Conservation (phyloP, 2,888 invertebrate genomes). For the Synanthedon vespiformis region DNA sequence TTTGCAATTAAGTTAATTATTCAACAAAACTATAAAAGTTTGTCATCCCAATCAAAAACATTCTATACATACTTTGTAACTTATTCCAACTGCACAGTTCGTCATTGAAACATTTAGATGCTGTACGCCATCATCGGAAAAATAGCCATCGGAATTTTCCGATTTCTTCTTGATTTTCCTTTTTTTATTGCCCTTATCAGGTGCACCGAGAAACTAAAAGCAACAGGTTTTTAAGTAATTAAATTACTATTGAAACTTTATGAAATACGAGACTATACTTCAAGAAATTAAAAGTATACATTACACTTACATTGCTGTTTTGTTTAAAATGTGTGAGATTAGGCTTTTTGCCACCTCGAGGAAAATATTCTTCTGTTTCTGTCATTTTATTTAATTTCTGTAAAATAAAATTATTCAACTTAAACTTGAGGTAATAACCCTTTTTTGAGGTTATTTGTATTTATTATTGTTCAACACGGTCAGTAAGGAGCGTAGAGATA, state of each 20-base stretch:
- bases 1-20: no score
- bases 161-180: conserved; percentile 46
- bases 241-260: no score
- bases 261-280: no score
- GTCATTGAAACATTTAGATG: conserved; percentile 39
- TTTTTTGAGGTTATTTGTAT: no score
- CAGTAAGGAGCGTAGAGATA: no score
- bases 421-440: no score
- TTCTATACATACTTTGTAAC: conserved; percentile 30
- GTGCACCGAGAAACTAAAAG: conserved; percentile 47
- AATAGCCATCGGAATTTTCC: conserved; percentile 56
- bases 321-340: conserved; percentile 51
- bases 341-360: conserved; percentile 67
- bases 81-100: conserved; percentile 43
- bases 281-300: no score
- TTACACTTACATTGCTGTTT: conserved; percentile 45
- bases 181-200: conserved; percentile 51
- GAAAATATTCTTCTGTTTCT: conserved; percentile 67
- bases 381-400: conserved; percentile 22
- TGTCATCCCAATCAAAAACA: no score
- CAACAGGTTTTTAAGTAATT: neutral
- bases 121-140: conserved; percentile 43
- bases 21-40: no score
- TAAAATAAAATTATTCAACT: no score
- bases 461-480: no score